Evolutionary conservation across 2,113 vertebrate genomes (phyloP).

Genomic region (Petroica traversi): DNA sequence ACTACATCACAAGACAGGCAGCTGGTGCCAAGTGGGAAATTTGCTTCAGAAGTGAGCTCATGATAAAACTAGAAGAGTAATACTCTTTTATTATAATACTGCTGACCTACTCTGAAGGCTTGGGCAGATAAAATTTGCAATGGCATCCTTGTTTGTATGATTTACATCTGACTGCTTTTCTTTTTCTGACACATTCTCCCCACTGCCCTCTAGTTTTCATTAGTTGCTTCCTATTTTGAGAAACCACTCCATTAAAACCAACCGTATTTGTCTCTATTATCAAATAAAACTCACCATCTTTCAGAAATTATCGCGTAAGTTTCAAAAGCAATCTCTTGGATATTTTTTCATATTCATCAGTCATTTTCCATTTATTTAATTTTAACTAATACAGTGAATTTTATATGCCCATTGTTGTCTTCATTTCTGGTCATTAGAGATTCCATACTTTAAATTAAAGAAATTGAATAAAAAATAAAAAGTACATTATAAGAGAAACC

Average conservation of each 20-base stretch:
- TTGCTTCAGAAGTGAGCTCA: background rate
- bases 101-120: background rate
- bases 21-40: background rate
- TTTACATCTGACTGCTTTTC: background rate
- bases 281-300: background rate
- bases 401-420: background rate
- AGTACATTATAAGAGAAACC: background rate
- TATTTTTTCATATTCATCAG: background rate
- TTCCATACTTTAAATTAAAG: background rate
- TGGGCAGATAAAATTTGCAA: background rate
- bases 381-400: background rate
- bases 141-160: background rate
- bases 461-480: background rate
- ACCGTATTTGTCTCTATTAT: background rate
- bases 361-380: background rate
- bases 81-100: too few species aligned
- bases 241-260: background rate
- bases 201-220: rapidly evolving
- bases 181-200: background rate
- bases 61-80: background rate
- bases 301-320: background rate
- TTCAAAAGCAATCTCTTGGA: background rate
- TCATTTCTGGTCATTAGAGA: background rate
- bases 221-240: background rate
- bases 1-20: background rate